Conservation (phyloP, 2,797 vertebrate genomes). For the Coluber constrictor region DNA sequence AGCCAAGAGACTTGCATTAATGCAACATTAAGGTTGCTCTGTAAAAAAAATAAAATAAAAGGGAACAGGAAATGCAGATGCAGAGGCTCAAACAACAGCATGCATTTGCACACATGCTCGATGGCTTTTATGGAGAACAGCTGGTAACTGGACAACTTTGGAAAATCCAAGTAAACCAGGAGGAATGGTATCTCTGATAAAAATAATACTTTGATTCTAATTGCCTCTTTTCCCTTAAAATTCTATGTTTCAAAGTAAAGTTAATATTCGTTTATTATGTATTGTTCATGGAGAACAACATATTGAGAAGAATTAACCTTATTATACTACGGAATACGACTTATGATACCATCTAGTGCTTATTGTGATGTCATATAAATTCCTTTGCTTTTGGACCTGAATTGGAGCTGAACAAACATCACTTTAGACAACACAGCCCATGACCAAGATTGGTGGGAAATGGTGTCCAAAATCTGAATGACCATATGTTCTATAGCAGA, state of each 20-base stretch:
- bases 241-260: neutral
- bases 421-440: neutral
- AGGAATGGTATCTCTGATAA: neutral
- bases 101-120: constrained; percentile 1
- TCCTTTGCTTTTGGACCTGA: neutral
- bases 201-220: neutral
- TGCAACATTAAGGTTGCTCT: constrained; percentile 38
- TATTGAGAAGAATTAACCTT: neutral
- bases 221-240: neutral
- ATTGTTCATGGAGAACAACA: neutral
- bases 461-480: neutral
- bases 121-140: constrained; percentile 25
- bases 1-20: constrained; percentile 45
- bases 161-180: neutral
- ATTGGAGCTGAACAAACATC: neutral
- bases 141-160: neutral
- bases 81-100: neutral
- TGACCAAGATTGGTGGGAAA: neutral
- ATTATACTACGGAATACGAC: too few species aligned
- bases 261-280: neutral
- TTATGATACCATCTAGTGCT: too few species aligned
- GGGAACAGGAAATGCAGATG: constrained; percentile 32
- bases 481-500: neutral
- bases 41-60: constrained; percentile 27
- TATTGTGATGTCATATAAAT: neutral